phyloP scores from a whole-genome alignment of 53 echinoderm and acorn worm species.

The Patiria pectinifera region DNA sequence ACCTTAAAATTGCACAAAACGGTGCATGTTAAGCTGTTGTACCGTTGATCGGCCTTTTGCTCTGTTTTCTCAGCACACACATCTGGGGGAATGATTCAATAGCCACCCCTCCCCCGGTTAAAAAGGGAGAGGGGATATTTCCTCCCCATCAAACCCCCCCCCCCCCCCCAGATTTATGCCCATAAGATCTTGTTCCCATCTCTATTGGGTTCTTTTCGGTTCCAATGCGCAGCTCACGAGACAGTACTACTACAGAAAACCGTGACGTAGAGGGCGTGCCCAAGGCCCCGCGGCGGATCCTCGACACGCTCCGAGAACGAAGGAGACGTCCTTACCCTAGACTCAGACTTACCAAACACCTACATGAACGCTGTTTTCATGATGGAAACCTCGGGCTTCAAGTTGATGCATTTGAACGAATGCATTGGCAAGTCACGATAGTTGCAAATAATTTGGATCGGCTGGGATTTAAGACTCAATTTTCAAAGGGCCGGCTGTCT shows the following conservation, averaged over 20 bases:
- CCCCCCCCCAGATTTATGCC: no score
- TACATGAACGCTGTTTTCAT: constrained; percentile 66
- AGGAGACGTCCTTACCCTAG: constrained; percentile 66
- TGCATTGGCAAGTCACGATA: not conserved
- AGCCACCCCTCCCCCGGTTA: no score
- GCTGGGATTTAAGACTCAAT: no score
- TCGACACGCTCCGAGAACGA: constrained; percentile 27
- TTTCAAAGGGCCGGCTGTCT: no score
- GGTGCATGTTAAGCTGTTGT: no score
- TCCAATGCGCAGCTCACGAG: constrained; percentile 8
- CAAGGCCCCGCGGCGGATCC: constrained; percentile 64
- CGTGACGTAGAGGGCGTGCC: constrained; percentile 74
- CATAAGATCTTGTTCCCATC: no score
- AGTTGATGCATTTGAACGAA: constrained; percentile 21
- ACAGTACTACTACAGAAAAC: constrained; percentile 57
- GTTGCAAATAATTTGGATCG: not conserved
- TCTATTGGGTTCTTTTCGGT: not conserved
- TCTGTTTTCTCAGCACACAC: no score
- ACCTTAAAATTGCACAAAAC: no score
- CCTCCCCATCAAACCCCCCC: no score
- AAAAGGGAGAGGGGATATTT: no score
- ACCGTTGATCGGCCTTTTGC: no score
- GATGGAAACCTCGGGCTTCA: constrained; percentile 67
- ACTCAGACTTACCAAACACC: constrained; percentile 68
- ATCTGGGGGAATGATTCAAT: no score